Evolutionary conservation across 2,888 invertebrate genomes (phyloP).

Genomic region (Periphyllus acericola): DNA sequence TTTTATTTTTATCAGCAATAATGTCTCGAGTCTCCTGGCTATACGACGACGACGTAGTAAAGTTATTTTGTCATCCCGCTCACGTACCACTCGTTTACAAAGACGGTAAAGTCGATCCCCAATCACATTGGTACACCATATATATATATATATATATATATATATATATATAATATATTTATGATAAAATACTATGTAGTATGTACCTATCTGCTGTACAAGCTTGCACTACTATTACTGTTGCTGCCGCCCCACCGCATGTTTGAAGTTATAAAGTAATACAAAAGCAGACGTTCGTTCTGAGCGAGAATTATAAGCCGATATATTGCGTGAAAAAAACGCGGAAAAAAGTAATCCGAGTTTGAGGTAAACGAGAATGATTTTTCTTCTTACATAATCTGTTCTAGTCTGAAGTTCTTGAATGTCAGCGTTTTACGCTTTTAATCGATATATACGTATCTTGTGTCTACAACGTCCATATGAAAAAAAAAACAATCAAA

Average conservation of each 20-base stretch:
- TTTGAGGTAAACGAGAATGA: background rate
- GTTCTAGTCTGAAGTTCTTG: background rate
- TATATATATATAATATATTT: background rate
- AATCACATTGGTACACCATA: conserved; percentile 17
- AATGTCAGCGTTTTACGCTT: background rate
- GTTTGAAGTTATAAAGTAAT: background rate
- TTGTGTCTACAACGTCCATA: background rate
- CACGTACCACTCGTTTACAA: conserved; percentile 54
- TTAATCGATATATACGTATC: background rate
- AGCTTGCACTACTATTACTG: background rate
- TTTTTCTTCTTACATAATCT: background rate
- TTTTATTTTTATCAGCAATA: conserved; percentile 23
- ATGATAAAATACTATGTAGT: conserved; percentile 16
- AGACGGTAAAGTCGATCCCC: conserved; percentile 42
- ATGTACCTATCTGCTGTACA: background rate
- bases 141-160: background rate
- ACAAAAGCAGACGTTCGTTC: conserved; percentile 4
- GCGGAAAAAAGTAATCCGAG: background rate
- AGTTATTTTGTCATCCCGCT: conserved; percentile 51
- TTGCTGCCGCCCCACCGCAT: background rate
- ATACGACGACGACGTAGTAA: background rate
- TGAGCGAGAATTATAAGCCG: conserved; percentile 1
- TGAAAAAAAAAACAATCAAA: background rate
- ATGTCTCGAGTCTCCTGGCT: background rate
- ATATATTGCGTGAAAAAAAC: background rate